Conservation (phyloP, 2,888 invertebrate genomes). For the Noctuana brunneofusca region DNA sequence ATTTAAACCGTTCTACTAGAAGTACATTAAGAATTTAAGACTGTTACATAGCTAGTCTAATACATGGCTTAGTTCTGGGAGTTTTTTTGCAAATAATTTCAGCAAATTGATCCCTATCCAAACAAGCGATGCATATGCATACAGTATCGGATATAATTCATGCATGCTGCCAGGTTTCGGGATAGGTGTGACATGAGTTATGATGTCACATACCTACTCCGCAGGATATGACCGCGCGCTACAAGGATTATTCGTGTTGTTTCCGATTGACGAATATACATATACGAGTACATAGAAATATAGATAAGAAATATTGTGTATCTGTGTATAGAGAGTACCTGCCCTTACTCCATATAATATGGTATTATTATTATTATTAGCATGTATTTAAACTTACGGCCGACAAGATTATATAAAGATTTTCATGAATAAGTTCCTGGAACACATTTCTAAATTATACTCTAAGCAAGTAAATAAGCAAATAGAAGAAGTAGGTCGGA, state of each 20-base stretch:
- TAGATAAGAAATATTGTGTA: too few relatives aligned
- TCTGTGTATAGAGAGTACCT: too few relatives aligned
- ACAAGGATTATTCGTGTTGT: neutral
- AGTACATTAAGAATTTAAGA: too few relatives aligned
- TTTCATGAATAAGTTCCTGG: neutral
- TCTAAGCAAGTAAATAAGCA: slow-evolving; percentile 3
- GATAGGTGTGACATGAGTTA: slow-evolving; percentile 53
- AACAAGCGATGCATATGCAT: slow-evolving; percentile 48
- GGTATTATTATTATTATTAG: too few relatives aligned
- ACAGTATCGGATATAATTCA: slow-evolving; percentile 50
- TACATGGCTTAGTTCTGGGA: too few relatives aligned
- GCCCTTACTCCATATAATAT: too few relatives aligned
- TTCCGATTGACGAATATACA: too few relatives aligned
- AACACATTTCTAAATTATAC: slow-evolving; percentile 3
- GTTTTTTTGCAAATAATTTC: neutral
- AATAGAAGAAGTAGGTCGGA: slow-evolving; percentile 19
- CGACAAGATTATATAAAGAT: neutral
- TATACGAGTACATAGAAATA: too few relatives aligned
- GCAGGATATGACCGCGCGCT: slow-evolving; percentile 44
- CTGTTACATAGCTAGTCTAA: too few relatives aligned
- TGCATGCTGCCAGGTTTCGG: slow-evolving; percentile 46
- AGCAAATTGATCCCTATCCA: slow-evolving; percentile 1
- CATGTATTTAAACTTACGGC: neutral
- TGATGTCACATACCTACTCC: slow-evolving; percentile 50
- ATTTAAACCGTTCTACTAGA: too few relatives aligned